Evolutionary conservation across 2,888 invertebrate species (phyloP).

Genomic region (Troides aeacus): DNA sequence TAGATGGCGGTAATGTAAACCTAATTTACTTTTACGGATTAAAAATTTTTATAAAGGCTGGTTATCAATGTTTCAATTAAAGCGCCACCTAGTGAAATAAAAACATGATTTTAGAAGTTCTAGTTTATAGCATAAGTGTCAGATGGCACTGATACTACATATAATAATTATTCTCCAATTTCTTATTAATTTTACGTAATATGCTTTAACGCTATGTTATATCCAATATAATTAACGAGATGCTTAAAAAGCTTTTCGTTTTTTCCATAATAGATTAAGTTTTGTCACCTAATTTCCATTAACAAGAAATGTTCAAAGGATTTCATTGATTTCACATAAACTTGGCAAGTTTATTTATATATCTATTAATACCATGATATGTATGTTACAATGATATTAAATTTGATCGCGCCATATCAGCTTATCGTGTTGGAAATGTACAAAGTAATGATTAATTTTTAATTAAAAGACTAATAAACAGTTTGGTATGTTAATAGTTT

Average conservation of each 20-base stretch:
- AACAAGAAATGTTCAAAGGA: background rate
- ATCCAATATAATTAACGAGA: background rate
- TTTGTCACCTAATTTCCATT: background rate
- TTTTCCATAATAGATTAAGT: background rate
- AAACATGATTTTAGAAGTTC: background rate
- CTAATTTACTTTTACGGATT: background rate
- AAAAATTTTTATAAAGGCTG: background rate
- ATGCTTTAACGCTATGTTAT: background rate
- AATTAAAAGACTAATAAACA: slow-evolving; percentile 3
- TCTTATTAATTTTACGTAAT: background rate
- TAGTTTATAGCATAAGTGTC: background rate
- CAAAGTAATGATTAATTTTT: background rate
- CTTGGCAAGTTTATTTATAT: background rate
- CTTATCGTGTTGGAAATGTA: background rate
- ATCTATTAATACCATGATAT: background rate
- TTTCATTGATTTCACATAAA: background rate
- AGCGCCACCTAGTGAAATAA: background rate
- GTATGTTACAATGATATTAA: slow-evolving; percentile 1
- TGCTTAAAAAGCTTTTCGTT: background rate
- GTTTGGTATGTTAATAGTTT: background rate
- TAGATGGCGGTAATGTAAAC: background rate
- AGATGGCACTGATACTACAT: background rate
- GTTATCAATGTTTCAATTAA: background rate
- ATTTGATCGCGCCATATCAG: slow-evolving; percentile 7
- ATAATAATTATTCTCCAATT: background rate